Evolutionary conservation across 2,113 vertebrate genomes (phyloP).

Genomic region (Tylochromis polylepis): DNA sequence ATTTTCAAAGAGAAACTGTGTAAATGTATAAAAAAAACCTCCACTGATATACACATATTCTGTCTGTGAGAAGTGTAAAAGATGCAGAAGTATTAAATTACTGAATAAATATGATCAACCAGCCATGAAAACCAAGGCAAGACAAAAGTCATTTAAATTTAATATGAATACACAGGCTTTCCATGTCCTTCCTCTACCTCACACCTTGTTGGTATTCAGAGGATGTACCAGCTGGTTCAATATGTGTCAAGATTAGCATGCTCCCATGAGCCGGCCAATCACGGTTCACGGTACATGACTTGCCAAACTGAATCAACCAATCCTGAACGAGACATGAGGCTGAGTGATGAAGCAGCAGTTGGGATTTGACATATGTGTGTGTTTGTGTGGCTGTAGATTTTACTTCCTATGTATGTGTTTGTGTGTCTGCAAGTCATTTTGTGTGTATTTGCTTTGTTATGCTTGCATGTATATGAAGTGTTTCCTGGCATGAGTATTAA

Average conservation of each 20-base stretch:
- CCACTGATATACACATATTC: background rate
- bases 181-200: background rate
- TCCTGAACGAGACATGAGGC: background rate
- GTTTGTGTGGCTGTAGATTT: background rate
- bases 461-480: background rate
- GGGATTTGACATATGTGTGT: background rate
- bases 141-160: background rate
- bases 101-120: background rate
- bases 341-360: slow-evolving; percentile 3
- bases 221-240: background rate
- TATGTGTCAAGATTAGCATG: slow-evolving; percentile 28
- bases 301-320: slow-evolving; percentile 9
- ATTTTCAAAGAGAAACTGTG: background rate
- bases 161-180: background rate
- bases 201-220: slow-evolving; percentile 25
- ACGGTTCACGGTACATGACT: slow-evolving; percentile 28
- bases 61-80: background rate
- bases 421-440: background rate
- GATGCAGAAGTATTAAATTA: background rate
- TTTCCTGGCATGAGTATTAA: background rate
- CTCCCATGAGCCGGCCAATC: slow-evolving; percentile 27
- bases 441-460: background rate
- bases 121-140: background rate
- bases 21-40: fast-evolving
- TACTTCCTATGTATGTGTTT: background rate